Evolutionary conservation across 2,888 invertebrate genomes (phyloP).

Genomic region (Ochropleura plecta): DNA sequence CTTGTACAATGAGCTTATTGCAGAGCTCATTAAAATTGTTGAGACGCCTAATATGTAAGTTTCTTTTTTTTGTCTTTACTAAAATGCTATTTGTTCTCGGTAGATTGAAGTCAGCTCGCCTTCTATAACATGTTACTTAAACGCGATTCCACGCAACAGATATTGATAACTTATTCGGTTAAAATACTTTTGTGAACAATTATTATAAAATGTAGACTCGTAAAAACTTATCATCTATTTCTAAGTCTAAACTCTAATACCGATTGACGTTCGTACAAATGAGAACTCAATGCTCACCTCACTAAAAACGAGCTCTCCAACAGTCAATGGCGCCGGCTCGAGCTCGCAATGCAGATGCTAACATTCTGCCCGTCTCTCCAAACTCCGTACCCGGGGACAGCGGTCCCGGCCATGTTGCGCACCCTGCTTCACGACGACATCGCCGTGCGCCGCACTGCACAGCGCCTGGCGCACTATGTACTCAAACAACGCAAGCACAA

Average conservation of each 20-base stretch:
- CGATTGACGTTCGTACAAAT: not conserved
- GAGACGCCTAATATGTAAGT: conserved; percentile 84
- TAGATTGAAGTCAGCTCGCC: not conserved
- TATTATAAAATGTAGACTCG: not conserved
- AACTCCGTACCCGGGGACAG: conserved; percentile 91
- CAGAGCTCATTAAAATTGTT: conserved; percentile 89
- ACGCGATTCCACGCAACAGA: not conserved
- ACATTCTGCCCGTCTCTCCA: conserved; percentile 93
- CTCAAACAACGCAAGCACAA: conserved; percentile 93
- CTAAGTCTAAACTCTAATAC: not conserved
- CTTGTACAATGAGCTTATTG: conserved; percentile 90
- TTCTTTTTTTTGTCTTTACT: not conserved
- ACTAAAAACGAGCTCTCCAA: not conserved
- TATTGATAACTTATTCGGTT: not conserved
- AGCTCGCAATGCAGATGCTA: conserved; percentile 94
- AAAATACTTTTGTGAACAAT: not conserved
- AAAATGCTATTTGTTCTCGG: not conserved
- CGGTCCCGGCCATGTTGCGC: conserved; percentile 92
- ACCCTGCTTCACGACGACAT: conserved; percentile 94
- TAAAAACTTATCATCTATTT: not conserved
- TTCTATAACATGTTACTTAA: not conserved
- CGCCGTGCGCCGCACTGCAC: conserved; percentile 93
- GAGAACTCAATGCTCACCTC: not conserved
- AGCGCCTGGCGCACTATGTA: conserved; percentile 91
- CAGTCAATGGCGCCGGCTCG: conserved; percentile 96